Evolutionary conservation across 2,113 vertebrate species (phyloP).

Genomic region (Acanthochromis polyacanthus): DNA sequence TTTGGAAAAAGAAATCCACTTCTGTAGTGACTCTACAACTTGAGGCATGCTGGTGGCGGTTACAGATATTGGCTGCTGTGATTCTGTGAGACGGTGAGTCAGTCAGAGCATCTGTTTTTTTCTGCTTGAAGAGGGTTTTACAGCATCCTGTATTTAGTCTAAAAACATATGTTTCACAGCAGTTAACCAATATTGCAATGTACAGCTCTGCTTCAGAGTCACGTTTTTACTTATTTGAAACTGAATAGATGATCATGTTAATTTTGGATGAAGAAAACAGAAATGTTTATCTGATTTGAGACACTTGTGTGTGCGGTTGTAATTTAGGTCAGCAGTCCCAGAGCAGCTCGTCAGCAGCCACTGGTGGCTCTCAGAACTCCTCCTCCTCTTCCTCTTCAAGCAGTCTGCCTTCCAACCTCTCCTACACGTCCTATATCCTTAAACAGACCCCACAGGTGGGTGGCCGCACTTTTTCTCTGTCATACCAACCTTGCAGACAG

Average conservation of each 20-base stretch:
- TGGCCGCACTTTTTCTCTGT: constrained; percentile 12
- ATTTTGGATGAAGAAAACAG: constrained; percentile 3
- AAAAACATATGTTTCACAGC: constrained; percentile 2
- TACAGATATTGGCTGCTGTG: constrained; percentile 17
- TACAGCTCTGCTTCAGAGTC: background rate
- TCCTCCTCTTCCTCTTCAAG: constrained; percentile 87
- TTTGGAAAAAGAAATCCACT: constrained; percentile 31
- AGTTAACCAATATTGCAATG: constrained; percentile 1
- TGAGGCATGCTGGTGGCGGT: constrained; percentile 10
- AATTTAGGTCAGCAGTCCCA: constrained; percentile 91
- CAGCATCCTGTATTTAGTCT: background rate
- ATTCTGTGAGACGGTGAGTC: constrained; percentile 40
- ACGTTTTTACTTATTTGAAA: constrained; percentile 21
- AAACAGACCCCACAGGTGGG: constrained; percentile 94
- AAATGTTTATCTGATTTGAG: constrained; percentile 46
- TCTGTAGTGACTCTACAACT: constrained; percentile 30
- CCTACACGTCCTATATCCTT: constrained; percentile 98
- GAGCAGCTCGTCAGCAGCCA: constrained; percentile 73
- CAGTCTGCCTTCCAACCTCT: constrained; percentile 93
- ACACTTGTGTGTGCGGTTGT: constrained; percentile 49
- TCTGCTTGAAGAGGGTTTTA: constrained; percentile 10
- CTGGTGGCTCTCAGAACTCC: constrained; percentile 82
- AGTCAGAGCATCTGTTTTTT: constrained; percentile 27
- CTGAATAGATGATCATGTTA: background rate
- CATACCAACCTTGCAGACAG: background rate